Conservation (phyloP, 2,797 vertebrate genomes). For the Sitta carolinensis region DNA sequence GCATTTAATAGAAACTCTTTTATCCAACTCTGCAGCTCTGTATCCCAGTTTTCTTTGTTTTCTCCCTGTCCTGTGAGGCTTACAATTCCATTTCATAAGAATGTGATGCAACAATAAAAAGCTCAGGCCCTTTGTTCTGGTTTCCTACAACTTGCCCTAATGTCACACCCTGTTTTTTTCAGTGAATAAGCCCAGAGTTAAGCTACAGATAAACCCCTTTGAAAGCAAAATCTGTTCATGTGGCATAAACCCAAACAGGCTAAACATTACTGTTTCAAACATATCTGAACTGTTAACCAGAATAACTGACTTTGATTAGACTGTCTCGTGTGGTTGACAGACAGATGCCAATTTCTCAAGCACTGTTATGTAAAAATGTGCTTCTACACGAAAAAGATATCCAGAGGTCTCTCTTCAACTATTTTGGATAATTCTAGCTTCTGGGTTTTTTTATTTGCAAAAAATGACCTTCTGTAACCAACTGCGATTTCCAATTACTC, state of each 20-base stretch:
- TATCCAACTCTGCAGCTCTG: not conserved
- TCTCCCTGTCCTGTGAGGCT: not conserved
- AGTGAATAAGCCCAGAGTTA: not conserved
- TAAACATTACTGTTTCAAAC: not conserved
- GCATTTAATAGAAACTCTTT: not conserved
- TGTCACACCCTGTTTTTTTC: not conserved
- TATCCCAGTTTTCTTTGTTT: not conserved
- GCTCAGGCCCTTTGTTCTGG: not conserved
- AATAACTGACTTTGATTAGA: not conserved
- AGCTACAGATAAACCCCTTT: not conserved
- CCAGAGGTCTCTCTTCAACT: not conserved
- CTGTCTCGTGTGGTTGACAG: not conserved
- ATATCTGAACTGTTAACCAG: not conserved
- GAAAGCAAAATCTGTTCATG: not conserved
- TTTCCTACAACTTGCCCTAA: not conserved
- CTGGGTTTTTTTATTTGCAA: not conserved
- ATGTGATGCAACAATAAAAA: not conserved
- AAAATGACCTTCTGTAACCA: not conserved
- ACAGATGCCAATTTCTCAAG: not conserved
- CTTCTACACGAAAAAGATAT: not conserved
- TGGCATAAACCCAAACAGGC: not conserved
- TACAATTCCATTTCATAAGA: not conserved
- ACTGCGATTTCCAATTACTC: slow-evolving; percentile 18
- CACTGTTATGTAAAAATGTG: not conserved
- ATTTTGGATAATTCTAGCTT: not conserved